Evolutionary conservation across 2,797 vertebrate genomes (phyloP).

Genomic region (Hemitrygon akajei): DNA sequence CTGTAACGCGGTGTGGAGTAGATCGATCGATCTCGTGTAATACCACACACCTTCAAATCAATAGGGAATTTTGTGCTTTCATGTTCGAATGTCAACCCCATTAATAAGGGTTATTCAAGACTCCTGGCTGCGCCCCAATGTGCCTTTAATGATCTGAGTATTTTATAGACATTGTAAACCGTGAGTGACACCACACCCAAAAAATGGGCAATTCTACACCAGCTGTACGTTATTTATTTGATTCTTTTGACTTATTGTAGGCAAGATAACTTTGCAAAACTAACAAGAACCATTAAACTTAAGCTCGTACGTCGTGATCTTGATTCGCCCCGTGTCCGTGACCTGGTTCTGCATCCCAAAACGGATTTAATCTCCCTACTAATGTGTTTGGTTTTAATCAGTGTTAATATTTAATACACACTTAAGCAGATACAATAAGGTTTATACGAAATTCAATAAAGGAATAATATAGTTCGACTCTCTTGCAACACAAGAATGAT

Average conservation of each 20-base stretch:
- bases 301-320: background rate
- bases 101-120: constrained; percentile 23
- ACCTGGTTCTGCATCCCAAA: background rate
- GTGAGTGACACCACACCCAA: background rate
- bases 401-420: background rate
- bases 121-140: background rate
- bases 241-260: background rate
- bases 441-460: background rate
- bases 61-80: background rate
- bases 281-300: background rate
- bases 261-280: constrained; percentile 1
- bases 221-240: background rate
- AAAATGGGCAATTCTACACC: background rate
- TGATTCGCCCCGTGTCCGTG: background rate
- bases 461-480: background rate
- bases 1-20: background rate
- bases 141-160: background rate
- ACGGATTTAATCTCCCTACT: background rate
- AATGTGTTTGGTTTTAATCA: background rate
- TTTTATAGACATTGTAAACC: constrained; percentile 24
- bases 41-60: constrained; percentile 32
- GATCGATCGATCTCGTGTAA: constrained; percentile 10
- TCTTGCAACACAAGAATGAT: too few species aligned
- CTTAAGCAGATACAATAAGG: background rate
- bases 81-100: constrained; percentile 14